These are phyloP conservation scores for Timandra comae DNA, from an alignment of 2,888 invertebrate genomes.

Conservation along the genomic window DNA sequence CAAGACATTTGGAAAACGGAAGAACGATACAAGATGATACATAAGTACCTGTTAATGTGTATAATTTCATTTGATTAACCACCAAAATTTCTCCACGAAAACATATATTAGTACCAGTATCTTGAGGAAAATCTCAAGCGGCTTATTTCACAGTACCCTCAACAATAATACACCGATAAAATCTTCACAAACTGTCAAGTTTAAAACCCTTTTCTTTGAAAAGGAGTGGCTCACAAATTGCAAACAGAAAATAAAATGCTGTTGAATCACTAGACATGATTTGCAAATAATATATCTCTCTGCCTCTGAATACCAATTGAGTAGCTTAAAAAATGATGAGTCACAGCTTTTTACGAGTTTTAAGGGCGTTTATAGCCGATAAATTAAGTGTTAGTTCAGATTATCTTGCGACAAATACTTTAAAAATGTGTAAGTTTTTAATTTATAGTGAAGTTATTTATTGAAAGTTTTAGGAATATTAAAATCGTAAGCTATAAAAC, in stretches of 20 bases:
- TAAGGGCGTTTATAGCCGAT: slow-evolving; percentile 13
- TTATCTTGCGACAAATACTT: no score
- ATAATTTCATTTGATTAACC: no score
- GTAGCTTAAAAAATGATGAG: slow-evolving; percentile 36
- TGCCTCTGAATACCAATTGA: slow-evolving; percentile 57
- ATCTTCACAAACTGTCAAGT: slow-evolving; percentile 38
- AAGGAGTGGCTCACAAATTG: slow-evolving; percentile 38
- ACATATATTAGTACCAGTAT: no score
- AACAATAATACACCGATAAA: slow-evolving; percentile 38
- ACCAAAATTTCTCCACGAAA: no score
- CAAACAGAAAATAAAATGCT: slow-evolving; percentile 33
- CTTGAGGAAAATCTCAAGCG: slow-evolving; percentile 18
- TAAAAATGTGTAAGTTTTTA: no score
- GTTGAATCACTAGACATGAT: slow-evolving; percentile 61
- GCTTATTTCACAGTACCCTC: slow-evolving; percentile 25
- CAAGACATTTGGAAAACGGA: no score
- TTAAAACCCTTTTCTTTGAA: slow-evolving; percentile 40
- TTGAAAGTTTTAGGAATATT: no score
- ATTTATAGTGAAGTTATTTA: no score
- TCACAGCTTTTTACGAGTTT: slow-evolving; percentile 28
- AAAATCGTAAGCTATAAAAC: no score
- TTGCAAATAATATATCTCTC: slow-evolving; percentile 54
- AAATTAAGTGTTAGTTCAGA: slow-evolving; percentile 11
- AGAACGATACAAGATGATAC: no score
- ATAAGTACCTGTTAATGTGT: no score